Base-by-base conservation (phyloP, 2,888 invertebrate genomes). In the Drosophila cognata region DNA sequence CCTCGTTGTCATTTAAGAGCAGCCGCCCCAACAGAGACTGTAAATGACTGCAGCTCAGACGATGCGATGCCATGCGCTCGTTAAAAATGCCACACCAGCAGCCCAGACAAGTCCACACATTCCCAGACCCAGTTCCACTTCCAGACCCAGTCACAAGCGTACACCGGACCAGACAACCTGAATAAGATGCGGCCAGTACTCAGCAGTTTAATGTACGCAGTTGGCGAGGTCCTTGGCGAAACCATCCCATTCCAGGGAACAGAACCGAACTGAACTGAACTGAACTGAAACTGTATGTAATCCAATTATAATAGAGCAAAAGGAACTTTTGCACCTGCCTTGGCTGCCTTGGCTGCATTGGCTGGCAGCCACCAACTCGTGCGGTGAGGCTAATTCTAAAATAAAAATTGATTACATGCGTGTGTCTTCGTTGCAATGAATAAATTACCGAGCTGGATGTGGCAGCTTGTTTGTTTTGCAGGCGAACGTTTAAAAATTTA, bases 341-440 rank as follows among this genome's bases (percentile, higher is more conserved):
- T 41, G 38, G 33, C 87, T 87, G 87, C 82, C 75, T 50, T 41
- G 43, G 33, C 87, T 87, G 87, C 82, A 71, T 50, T 41, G 43
- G 10, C 50, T 13, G 41, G 51, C n/a, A 33, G 67, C 53, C 61
- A 48, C 60, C 73, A 46, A 46, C 61, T 52, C 72, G 66, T 68
- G 73, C 46, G n/a, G n/a, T n/a, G 74, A 67, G 80, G 77, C 51
- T 51, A 28, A 77, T 70, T 86, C 85, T 86, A 85, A 88, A 83
- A 85, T 88, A 85, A 89, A 86, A 87, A 87, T 87, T 87, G 88
- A 87, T 87, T 87, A 84, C 75, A 82, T 84, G 89, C 89, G 89
- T 89, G 79, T 64, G 79, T 69, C 81, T 74, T 38, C 55, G 59
- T 58, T 35, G 82, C 79, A 79, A 73, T 77, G 75, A 72, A 82